Percentiles rank a stretch among this genome's conserved stretches.
These are phyloP conservation scores for Salvator merianae DNA, from an alignment of 2,113 vertebrate genomes.

Conservation along the genomic window DNA sequence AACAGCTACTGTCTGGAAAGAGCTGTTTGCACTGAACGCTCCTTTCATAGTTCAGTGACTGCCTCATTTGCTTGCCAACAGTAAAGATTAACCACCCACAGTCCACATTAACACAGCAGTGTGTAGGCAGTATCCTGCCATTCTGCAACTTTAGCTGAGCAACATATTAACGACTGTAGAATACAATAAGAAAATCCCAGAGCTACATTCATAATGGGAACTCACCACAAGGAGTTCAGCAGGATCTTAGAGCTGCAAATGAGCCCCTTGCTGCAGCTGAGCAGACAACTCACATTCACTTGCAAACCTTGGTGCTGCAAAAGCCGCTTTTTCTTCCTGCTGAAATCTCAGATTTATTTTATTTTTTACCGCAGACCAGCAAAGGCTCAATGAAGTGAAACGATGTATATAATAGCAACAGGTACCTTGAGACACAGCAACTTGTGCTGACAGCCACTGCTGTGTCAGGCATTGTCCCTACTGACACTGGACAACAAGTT, in stretches of 20 bases:
- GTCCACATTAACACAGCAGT: not conserved
- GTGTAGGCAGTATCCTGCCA: not conserved
- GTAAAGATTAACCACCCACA: not conserved
- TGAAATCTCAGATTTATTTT: not conserved
- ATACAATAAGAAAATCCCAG: not conserved
- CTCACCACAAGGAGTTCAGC: not conserved
- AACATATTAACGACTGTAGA: not conserved
- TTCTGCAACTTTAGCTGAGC: not conserved
- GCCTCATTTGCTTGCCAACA: not conserved
- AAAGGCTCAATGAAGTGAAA: constrained; percentile 19
- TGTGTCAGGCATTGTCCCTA: not conserved
- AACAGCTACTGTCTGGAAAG: too few relatives aligned
- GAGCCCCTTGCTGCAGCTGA: not conserved
- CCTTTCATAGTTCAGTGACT: not conserved
- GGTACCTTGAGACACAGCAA: constrained; percentile 22
- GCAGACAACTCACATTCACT: not conserved
- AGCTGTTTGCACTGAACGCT: not conserved
- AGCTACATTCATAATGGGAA: not conserved
- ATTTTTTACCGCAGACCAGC: not conserved
- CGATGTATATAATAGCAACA: constrained; percentile 24
- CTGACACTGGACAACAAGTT: not conserved
- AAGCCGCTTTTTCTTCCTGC: not conserved
- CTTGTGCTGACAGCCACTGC: not conserved
- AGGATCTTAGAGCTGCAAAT: not conserved
- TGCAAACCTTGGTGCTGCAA: not conserved